Conservation (phyloP, 2,113 vertebrate genomes). For the Sinocyclocheilus anophthalmus region DNA sequence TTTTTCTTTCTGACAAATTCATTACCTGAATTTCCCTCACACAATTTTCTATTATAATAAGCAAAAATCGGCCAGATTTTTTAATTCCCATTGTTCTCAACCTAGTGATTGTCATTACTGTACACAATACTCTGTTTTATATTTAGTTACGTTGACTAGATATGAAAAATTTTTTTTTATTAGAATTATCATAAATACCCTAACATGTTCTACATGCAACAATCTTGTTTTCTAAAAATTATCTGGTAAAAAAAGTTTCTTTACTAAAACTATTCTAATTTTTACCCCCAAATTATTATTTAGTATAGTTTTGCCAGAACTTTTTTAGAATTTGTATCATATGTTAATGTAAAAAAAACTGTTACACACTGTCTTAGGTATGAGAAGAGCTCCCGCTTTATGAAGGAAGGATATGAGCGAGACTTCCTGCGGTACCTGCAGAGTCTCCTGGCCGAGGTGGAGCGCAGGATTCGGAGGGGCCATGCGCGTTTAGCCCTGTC, state of each 20-base stretch:
- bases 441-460: constrained; percentile 94
- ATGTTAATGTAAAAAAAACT: not conserved
- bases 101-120: not conserved
- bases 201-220: not conserved
- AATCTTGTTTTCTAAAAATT: not conserved
- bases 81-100: not conserved
- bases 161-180: no score
- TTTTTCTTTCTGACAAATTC: not conserved
- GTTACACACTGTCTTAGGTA: constrained; percentile 77
- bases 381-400: constrained; percentile 96
- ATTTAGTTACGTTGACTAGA: no score
- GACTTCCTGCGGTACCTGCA: constrained; percentile 96
- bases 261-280: not conserved
- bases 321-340: no score
- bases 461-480: constrained; percentile 92
- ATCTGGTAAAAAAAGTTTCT: not conserved
- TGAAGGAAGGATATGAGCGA: constrained; percentile 97
- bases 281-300: not conserved
- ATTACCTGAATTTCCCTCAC: no score
- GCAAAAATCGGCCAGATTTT: no score
- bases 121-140: not conserved
- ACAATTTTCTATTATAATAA: no score
- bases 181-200: not conserved
- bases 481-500: constrained; percentile 95
- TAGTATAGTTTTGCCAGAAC: no score